These are phyloP conservation scores for Aelia acuminata DNA, from an alignment of 2,888 invertebrate genomes.

Conservation along the genomic window DNA sequence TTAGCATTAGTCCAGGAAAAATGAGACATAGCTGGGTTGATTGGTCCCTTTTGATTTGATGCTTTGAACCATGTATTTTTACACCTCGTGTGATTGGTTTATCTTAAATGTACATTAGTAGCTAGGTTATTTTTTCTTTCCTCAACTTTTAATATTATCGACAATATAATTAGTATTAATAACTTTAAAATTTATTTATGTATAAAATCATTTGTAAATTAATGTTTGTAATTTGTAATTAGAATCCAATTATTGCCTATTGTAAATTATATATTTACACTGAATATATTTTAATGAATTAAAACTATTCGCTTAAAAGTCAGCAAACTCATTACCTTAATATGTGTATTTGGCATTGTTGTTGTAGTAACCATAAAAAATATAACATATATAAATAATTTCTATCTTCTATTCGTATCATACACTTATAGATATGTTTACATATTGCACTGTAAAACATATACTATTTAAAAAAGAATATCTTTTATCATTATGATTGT, in stretches of 20 bases:
- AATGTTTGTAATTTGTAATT: conserved; percentile 37
- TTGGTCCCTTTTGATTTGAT: background rate
- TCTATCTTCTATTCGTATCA: background rate
- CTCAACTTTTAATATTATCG: conserved; percentile 37
- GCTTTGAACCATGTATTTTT: conserved; percentile 25
- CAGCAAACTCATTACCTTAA: conserved; percentile 35
- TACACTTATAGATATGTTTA: conserved; percentile 24
- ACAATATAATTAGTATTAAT: conserved; percentile 44
- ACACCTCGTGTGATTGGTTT: background rate
- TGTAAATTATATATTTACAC: conserved; percentile 13
- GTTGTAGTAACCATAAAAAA: background rate
- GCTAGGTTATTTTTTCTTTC: background rate
- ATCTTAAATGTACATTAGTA: conserved; percentile 38
- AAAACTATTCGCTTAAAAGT: conserved; percentile 6
- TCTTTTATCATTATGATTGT: background rate
- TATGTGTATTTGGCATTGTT: conserved; percentile 29
- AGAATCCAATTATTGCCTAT: background rate
- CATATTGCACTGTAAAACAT: conserved; percentile 10
- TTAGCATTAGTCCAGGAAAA: conserved; percentile 28
- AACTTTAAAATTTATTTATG: conserved; percentile 40
- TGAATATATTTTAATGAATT: conserved; percentile 38
- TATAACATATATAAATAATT: background rate
- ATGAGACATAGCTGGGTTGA: background rate
- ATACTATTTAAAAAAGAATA: background rate
- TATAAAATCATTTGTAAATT: conserved; percentile 29